These are phyloP conservation scores for Centropus unirufus DNA, from an alignment of 2,113 vertebrate species.

Conservation along the genomic window DNA sequence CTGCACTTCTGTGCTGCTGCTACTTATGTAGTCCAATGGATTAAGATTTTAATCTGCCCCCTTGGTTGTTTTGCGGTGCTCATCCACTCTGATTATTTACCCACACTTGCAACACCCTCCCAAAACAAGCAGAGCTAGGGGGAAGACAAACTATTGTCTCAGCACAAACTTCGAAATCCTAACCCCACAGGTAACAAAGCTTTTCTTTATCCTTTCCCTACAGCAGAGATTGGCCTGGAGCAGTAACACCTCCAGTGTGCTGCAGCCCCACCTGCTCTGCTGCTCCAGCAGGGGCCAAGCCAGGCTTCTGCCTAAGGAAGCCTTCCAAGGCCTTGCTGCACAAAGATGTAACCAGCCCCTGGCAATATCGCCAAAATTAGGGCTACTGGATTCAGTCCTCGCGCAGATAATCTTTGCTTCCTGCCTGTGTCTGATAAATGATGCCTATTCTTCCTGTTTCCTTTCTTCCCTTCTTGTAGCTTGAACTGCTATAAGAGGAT, in stretches of 20 bases:
- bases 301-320: neutral
- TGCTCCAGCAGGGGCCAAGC: neutral
- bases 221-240: neutral
- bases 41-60: neutral
- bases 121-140: neutral
- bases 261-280: neutral
- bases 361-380: neutral
- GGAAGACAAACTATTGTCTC: neutral
- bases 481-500: neutral
- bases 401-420: neutral
- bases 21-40: neutral
- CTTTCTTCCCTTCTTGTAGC: neutral
- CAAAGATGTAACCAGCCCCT: neutral
- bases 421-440: neutral
- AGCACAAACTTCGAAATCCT: rapidly evolving
- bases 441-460: neutral
- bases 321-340: neutral
- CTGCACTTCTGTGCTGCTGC: neutral
- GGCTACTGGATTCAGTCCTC: neutral
- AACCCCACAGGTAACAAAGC: neutral
- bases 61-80: neutral
- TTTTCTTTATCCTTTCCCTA: neutral
- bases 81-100: neutral
- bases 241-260: neutral
- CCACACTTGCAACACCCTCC: neutral